Evolutionary conservation across 1,140 invertebrate genomes (phyloP).

Genomic region (Lasioglossum albipes): DNA sequence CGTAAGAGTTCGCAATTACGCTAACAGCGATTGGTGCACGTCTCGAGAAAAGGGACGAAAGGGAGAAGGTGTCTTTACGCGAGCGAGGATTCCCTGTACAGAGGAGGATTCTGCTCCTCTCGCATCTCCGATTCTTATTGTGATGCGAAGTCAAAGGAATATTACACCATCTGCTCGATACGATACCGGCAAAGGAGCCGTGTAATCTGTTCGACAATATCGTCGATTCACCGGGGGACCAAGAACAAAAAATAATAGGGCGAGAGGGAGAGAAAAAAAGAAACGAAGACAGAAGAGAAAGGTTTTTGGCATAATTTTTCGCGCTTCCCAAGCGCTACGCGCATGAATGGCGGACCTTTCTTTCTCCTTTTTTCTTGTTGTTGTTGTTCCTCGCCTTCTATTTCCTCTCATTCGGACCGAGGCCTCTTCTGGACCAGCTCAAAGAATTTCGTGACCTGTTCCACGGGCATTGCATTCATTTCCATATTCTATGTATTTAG

Average conservation of each 20-base stretch:
- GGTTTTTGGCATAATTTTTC: constrained; percentile 42
- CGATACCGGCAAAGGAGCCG: not conserved
- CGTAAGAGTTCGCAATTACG: not conserved
- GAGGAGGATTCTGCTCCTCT: not conserved
- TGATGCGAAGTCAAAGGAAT: constrained; percentile 29
- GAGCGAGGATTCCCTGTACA: not conserved
- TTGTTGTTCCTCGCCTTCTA: not conserved
- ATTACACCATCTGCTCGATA: constrained; percentile 24
- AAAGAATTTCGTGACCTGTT: constrained; percentile 49
- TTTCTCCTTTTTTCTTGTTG: constrained; percentile 10
- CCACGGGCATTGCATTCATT: constrained; percentile 45
- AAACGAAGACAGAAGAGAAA: not conserved
- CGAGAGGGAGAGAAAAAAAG: no score
- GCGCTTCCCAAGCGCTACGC: constrained; percentile 40
- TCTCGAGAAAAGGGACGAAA: not conserved
- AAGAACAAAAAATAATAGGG: not conserved
- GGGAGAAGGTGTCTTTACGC: not conserved
- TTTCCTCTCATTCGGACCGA: constrained; percentile 19
- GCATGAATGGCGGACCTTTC: constrained; percentile 17
- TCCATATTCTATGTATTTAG: constrained; percentile 51
- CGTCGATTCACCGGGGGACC: constrained; percentile 9
- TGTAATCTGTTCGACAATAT: constrained; percentile 43
- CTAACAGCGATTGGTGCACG: not conserved
- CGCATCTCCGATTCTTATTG: constrained; percentile 8
- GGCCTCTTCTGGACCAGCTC: constrained; percentile 9